Percentiles rank a stretch among this genome's conserved stretches.
phyloP scores from a whole-genome alignment of 2,888 invertebrate genomes.

The Microctonus aethiopoides region DNA sequence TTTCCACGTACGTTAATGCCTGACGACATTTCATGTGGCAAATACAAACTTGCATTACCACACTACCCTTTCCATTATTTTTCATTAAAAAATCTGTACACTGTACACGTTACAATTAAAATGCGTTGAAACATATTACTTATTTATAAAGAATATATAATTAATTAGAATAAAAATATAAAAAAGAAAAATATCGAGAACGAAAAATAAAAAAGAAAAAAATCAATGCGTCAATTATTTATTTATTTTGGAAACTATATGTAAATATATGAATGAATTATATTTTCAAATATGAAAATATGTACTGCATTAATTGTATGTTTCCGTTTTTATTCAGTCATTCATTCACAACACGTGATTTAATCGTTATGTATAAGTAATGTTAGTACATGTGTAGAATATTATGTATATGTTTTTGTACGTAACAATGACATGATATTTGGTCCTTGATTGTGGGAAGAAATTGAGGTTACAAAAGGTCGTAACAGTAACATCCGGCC shows the following conservation, averaged over 20 bases:
- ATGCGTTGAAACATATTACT: too few species aligned
- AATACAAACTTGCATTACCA: slow-evolving; percentile 43
- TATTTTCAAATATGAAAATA: not conserved
- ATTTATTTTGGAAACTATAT: too few species aligned
- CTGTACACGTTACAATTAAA: not conserved
- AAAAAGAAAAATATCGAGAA: too few species aligned
- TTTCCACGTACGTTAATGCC: slow-evolving; percentile 45
- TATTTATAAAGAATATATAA: not conserved
- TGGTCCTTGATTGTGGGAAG: slow-evolving; percentile 30
- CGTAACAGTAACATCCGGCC: slow-evolving; percentile 28
- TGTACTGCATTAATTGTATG: not conserved
- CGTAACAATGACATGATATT: slow-evolving; percentile 12
- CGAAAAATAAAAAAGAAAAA: too few species aligned
- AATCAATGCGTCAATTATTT: too few species aligned
- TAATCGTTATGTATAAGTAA: not conserved
- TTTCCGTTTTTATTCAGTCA: not conserved
- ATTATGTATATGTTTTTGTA: not conserved
- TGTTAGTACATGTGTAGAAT: not conserved
- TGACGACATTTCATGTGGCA: slow-evolving; percentile 41
- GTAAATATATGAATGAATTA: not conserved
- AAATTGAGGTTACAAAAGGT: slow-evolving; percentile 33
- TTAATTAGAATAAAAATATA: too few species aligned
- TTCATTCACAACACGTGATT: not conserved
- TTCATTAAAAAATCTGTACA: not conserved
- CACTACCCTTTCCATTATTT: slow-evolving; percentile 6